Evolutionary conservation across 1,140 invertebrate species (phyloP).

Genomic region (Bradynema listronoti): DNA sequence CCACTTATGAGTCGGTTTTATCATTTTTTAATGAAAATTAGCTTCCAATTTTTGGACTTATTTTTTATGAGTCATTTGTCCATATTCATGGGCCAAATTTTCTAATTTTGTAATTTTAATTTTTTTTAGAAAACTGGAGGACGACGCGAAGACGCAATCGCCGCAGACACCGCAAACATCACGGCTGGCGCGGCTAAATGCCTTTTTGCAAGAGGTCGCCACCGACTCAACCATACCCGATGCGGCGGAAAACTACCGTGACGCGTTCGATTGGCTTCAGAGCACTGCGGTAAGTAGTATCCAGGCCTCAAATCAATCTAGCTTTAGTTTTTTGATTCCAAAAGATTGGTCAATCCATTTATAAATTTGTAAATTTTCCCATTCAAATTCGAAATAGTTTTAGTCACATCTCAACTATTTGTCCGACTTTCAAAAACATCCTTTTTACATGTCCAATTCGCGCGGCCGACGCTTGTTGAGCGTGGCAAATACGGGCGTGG

Average conservation of each 20-base stretch:
- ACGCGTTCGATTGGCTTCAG: constrained; percentile 24
- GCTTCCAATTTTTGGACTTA: no score
- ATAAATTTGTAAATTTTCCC: background rate
- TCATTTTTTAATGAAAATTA: no score
- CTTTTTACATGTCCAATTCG: no score
- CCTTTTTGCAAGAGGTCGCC: constrained; percentile 18
- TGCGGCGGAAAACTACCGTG: constrained; percentile 6
- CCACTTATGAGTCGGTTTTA: no score
- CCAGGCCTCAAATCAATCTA: background rate
- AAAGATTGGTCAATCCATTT: background rate
- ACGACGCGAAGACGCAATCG: constrained; percentile 15
- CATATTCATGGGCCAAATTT: no score
- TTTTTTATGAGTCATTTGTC: no score
- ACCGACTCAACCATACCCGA: constrained; percentile 7
- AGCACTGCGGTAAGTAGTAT: constrained; percentile 9
- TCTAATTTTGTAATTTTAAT: no score
- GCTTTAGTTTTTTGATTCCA: background rate
- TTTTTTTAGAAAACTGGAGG: constrained; percentile 26
- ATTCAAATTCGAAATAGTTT: constrained; percentile 15
- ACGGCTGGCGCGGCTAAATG: constrained; percentile 18
- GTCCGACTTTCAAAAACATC: constrained; percentile 26
- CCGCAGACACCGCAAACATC: constrained; percentile 13
- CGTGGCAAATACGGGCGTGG: background rate
- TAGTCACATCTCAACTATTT: constrained; percentile 18
- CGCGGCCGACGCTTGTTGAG: background rate